phyloP scores from a whole-genome alignment of 2,888 invertebrate genomes.

The Epistrophe eligans region DNA sequence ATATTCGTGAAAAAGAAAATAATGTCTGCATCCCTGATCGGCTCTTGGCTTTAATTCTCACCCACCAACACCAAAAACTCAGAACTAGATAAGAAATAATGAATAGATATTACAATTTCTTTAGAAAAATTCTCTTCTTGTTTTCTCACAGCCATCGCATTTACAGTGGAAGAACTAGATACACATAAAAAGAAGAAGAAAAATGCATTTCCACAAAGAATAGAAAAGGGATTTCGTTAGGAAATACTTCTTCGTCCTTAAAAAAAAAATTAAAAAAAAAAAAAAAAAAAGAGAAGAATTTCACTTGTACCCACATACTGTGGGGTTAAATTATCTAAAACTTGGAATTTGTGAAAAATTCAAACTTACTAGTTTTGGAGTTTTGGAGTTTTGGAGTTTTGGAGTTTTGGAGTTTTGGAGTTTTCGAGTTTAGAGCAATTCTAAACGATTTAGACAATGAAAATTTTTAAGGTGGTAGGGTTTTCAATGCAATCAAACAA shows the following conservation, averaged over 20 bases:
- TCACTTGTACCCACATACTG: not conserved
- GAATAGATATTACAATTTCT: slow-evolving; percentile 71
- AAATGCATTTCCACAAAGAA: slow-evolving; percentile 50
- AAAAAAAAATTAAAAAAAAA: slow-evolving; percentile 44
- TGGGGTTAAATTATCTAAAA: not conserved
- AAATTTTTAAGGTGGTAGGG: no score
- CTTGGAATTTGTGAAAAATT: not conserved
- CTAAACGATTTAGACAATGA: no score
- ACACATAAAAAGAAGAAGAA: not conserved
- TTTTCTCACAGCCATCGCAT: slow-evolving; percentile 16
- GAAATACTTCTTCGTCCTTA: slow-evolving; percentile 48
- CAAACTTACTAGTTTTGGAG: no score
- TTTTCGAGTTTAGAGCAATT: no score
- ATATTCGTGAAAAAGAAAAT: slow-evolving; percentile 23
- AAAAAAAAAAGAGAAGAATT: slow-evolving; percentile 33
- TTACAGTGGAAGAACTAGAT: slow-evolving; percentile 3
- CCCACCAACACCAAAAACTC: not conserved
- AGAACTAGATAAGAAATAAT: slow-evolving; percentile 61
- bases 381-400: no score
- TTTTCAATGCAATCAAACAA: no score
- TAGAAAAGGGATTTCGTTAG: slow-evolving; percentile 48
- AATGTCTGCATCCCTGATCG: slow-evolving; percentile 51
- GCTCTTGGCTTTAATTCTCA: not conserved
- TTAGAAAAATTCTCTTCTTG: slow-evolving; percentile 48
- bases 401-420: no score